Percentiles rank a stretch among this genome's conserved stretches.
Conservation (phyloP, 2,113 vertebrate genomes). For the Sterrhoptilus dennistouni region DNA sequence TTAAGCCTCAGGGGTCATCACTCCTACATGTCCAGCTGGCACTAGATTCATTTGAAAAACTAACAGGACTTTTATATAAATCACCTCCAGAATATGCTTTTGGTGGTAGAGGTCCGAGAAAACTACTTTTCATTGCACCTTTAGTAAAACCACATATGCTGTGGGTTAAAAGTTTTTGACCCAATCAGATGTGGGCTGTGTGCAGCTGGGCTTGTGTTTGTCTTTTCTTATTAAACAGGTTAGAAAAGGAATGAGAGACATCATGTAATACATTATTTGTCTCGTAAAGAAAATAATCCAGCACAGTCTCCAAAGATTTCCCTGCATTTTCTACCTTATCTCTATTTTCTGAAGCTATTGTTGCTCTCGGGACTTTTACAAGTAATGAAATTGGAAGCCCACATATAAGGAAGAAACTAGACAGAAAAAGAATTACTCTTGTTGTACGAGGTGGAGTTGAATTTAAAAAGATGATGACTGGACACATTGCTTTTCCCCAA, state of each 20-base stretch:
- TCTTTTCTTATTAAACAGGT: neutral
- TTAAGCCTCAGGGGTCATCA: neutral
- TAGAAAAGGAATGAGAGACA: neutral
- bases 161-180: neutral
- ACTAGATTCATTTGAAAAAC: neutral
- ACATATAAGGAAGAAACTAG: neutral
- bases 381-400: neutral
- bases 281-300: neutral
- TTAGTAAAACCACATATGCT: neutral
- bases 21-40: neutral
- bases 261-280: constrained; percentile 3
- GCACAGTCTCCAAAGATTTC: neutral
- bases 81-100: neutral
- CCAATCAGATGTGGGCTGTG: neutral
- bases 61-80: neutral
- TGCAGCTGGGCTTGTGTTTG: neutral
- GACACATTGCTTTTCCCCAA: neutral
- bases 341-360: constrained; percentile 15
- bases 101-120: neutral
- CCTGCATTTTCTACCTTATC: constrained; percentile 9
- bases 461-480: neutral
- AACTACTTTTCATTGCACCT: neutral
- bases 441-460: neutral
- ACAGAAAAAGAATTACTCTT: neutral
- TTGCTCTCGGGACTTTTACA: neutral